A percentile compares a stretch with the other conserved stretches of the same genome.
Evolutionary conservation across 2,888 invertebrate genomes (phyloP).

Genomic region (Antheraea yamamai): DNA sequence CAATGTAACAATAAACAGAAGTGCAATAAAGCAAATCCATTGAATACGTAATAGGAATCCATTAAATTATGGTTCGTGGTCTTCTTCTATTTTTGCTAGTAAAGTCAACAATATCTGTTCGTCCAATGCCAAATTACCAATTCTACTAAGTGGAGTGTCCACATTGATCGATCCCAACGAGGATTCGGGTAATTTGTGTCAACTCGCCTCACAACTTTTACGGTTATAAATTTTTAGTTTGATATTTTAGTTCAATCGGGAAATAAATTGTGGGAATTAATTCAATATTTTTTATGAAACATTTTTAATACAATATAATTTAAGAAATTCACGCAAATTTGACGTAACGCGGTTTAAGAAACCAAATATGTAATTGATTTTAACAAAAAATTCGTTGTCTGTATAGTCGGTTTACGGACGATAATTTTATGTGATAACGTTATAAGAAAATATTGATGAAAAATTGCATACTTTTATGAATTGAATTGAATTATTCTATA

Average conservation of each 20-base stretch:
- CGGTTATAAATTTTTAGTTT: not conserved
- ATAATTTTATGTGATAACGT: no score
- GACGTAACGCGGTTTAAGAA: no score
- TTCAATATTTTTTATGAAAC: not conserved
- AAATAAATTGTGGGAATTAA: not conserved
- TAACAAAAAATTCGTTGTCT: no score
- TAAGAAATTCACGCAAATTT: no score
- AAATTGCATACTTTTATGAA: no score
- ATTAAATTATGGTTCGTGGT: conserved; percentile 30
- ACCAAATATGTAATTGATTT: no score
- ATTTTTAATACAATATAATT: no score
- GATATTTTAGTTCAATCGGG: not conserved
- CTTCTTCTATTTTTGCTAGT: conserved; percentile 40
- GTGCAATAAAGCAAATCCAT: conserved; percentile 19
- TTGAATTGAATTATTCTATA: no score
- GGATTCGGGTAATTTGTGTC: conserved; percentile 34
- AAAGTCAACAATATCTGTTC: conserved; percentile 47
- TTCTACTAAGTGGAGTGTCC: conserved; percentile 60
- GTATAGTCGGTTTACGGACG: no score
- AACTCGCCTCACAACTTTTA: conserved; percentile 3
- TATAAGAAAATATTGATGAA: no score
- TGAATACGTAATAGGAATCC: conserved; percentile 20
- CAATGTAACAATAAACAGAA: not conserved
- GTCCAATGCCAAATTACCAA: conserved; percentile 70
- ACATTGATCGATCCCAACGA: conserved; percentile 39